A percentile compares a stretch with the other conserved stretches of the same genome.
phyloP scores from a whole-genome alignment of 2,888 invertebrate species.

The Hypercompe scribonia region DNA sequence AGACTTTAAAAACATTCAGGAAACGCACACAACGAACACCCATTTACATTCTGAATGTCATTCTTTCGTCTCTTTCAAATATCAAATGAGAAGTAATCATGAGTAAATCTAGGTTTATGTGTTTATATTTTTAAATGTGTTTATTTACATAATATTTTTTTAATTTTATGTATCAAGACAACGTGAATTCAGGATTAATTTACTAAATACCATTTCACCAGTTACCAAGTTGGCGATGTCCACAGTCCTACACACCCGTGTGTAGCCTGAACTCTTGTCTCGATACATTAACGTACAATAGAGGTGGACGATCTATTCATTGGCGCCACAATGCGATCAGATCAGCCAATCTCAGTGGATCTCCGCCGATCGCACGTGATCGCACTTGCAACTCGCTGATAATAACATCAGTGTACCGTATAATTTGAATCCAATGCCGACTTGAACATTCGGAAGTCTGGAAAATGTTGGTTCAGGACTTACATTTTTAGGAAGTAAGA shows the following conservation, averaged over 20 bases:
- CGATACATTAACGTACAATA: conserved; percentile 85
- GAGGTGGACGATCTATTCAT: conserved; percentile 86
- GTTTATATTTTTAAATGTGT: no score
- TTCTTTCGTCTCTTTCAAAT: background rate
- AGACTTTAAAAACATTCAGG: no score
- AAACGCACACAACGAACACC: no score
- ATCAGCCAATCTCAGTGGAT: conserved; percentile 61
- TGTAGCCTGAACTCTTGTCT: conserved; percentile 63
- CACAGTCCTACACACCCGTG: conserved; percentile 35
- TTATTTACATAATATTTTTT: no score
- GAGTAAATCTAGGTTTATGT: no score
- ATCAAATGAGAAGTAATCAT: background rate
- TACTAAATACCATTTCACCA: background rate
- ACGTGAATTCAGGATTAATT: background rate
- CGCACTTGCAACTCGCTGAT: conserved; percentile 74
- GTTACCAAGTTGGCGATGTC: conserved; percentile 19
- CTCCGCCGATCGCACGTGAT: conserved; percentile 68
- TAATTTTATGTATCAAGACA: no score
- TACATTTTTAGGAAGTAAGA: no score
- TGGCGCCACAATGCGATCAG: conserved; percentile 76
- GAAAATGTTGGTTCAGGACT: conserved; percentile 7
- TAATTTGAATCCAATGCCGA: conserved; percentile 54
- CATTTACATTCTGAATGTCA: background rate
- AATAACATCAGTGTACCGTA: conserved; percentile 56
- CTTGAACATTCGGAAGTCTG: conserved; percentile 34